Conservation (phyloP, 2,113 vertebrate species). For the Anthoscopus minutus region DNA sequence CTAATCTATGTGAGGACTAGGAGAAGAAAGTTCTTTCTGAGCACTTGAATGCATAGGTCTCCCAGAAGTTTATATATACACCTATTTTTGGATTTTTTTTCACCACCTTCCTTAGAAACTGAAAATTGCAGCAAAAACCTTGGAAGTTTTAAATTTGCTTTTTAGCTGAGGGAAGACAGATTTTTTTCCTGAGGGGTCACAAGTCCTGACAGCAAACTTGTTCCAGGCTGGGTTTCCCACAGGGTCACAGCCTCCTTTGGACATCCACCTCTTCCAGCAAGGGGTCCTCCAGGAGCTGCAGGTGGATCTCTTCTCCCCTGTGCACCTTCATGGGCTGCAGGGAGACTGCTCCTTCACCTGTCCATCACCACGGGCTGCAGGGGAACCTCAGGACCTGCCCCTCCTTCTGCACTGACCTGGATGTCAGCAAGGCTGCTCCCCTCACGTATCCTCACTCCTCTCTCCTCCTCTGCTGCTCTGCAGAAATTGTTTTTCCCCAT, state of each 20-base stretch:
- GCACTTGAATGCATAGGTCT: neutral
- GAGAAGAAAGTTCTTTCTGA: neutral
- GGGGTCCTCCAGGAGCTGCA: neutral
- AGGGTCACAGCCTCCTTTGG: neutral
- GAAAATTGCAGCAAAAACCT: neutral
- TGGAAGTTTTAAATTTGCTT: neutral
- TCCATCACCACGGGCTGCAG: neutral
- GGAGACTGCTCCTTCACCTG: neutral
- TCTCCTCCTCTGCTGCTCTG: neutral
- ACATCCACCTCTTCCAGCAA: neutral
- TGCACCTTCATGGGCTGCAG: neutral
- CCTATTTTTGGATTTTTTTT: neutral
- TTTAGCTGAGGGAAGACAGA: neutral
- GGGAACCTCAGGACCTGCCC: neutral
- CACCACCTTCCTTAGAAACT: neutral
- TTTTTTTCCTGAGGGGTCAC: neutral
- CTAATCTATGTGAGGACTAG: neutral
- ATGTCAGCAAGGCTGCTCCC: neutral
- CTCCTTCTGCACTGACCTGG: neutral
- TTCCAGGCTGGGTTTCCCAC: neutral
- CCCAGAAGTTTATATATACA: neutral
- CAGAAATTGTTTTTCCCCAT: neutral
- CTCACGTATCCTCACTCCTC: too few relatives aligned
- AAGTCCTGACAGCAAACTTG: neutral
- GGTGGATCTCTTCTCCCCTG: neutral